Evolutionary conservation across 1,140 invertebrate genomes (phyloP), one percentile per base, ranked within the genome.

Genomic region (Saccostrea echinata): DNA sequence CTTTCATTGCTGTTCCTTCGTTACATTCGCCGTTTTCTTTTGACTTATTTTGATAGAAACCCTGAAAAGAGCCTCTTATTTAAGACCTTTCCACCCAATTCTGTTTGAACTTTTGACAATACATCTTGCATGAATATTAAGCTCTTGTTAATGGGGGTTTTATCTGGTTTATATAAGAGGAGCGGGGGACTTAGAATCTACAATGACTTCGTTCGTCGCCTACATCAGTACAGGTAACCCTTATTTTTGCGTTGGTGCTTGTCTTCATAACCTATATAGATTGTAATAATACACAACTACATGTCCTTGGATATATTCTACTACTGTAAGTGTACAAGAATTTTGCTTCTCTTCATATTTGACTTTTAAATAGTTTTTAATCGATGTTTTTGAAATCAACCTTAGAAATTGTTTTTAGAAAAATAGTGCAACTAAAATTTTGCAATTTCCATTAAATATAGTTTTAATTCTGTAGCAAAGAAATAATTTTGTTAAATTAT

Each of bases 91-190:
- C 68, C 68, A 76, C 68, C 68, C 68, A 16, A 12, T 18, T 33
- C 13, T 30, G 68, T 76, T 76, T 76, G 30, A 76, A 24, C 68
- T 76, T 33, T 76, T 24, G 68, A 76, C 68, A 76, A 76, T 76
- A 33, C 68, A 76, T 76, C 68, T 76, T 76, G 30, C 68, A 76
- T 76, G 68, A 33, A 76, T 76, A 76, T 76, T 76, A 76, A 76
- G 68, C 27, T 76, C 33, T 76, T 76, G 68, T 76, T 76, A 76
- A 76, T 76, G 27, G 68, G 68, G 24, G 27, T 71, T 76, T 27
- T 76, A 30, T 33, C 68, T 76, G n/a, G n/a, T 61, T 30, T 76
- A 71, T 71, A 76, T 30, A 76, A 76, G 68, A 33, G 11, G 68
- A 76, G 27, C 27, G 24, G 0, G 24, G 68, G 68, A 30, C 24